Base-by-base conservation (phyloP, 2,888 invertebrate genomes). In the Dryobota labecula region DNA sequence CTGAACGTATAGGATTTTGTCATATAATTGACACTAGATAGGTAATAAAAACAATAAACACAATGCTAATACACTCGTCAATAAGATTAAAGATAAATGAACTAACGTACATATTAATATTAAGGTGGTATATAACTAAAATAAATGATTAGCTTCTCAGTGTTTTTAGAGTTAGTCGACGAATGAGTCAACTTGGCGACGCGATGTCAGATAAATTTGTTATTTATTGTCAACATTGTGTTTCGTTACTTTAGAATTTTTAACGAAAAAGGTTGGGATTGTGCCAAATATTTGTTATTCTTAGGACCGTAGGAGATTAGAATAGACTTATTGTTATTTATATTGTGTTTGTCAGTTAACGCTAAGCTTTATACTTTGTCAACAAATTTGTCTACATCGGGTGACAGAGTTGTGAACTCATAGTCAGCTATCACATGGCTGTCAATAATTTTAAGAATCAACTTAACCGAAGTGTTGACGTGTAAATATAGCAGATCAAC, bases 401-500 rank as follows among this genome's bases (percentile, higher is more conserved):
- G 94, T 92, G 85, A 87, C 88, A 91, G 93, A 90, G 92, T 93
- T 93, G 90, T 70, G 88, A 90, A 90, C 96, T 94, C 96, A 96
- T 94, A 94, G 96, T 96, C 95, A 96, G 96, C 96, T 96, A 95
- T 96, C 96, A 96, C 92, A 96, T 96, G 96, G 96, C 96, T 96
- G 96, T 96, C 96, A 96, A 92, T 96, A 96, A 94, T 94, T 94
- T 92, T 96, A 96, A 96, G 96, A 90, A 94, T 92, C 92, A 93
- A 94, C 91, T 90, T 91, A 84, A 94, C 92, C 91, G 94, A 94
- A 92, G 92, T 95, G 96, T 96, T 96, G 96, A 94, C 96, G 76
- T 96, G 96, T 96, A 96, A 78, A 96, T 96, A 96, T 96, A 96
- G 94, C 84, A 85, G 96, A 92, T 96, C 96, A 95, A 95, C 96